These are phyloP conservation scores for Telmatherina bonti DNA, from an alignment of 2,797 vertebrate species.

Conservation along the genomic window DNA sequence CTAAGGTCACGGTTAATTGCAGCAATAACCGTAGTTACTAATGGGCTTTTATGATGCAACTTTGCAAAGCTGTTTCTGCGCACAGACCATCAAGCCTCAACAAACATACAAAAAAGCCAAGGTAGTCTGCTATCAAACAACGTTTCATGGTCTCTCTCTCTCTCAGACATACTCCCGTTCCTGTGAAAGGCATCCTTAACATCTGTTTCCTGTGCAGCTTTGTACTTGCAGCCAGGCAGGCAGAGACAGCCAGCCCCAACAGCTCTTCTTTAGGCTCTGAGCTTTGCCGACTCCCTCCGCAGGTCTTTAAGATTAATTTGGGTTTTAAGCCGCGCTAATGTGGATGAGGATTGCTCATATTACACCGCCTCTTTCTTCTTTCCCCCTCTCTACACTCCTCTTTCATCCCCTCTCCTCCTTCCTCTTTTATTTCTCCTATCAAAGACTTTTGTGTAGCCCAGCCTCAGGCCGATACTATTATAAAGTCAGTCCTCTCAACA, in stretches of 20 bases:
- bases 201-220: constrained; percentile 69
- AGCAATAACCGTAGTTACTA: too few relatives aligned
- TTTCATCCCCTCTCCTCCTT: constrained; percentile 32
- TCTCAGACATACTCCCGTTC: constrained; percentile 11
- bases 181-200: constrained; percentile 39
- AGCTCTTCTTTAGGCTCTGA: constrained; percentile 40
- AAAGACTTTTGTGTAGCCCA: constrained; percentile 24
- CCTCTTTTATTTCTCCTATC: constrained; percentile 32
- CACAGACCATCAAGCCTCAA: too few relatives aligned
- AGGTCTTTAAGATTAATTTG: constrained; percentile 63
- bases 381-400: constrained; percentile 10
- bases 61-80: too few relatives aligned
- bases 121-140: constrained; percentile 23
- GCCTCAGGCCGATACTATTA: constrained; percentile 14
- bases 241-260: constrained; percentile 23
- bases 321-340: constrained; percentile 60
- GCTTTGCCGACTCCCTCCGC: constrained; percentile 33
- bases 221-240: constrained; percentile 45
- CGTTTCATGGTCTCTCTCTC: constrained; percentile 30
- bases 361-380: constrained; percentile 19
- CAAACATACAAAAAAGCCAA: neutral
- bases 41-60: too few relatives aligned
- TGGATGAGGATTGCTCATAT: constrained; percentile 58
- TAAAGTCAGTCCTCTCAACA: constrained; percentile 13
- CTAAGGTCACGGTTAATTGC: neutral